phyloP scores from a whole-genome alignment of 2,113 vertebrate species.

The Gobius niger region DNA sequence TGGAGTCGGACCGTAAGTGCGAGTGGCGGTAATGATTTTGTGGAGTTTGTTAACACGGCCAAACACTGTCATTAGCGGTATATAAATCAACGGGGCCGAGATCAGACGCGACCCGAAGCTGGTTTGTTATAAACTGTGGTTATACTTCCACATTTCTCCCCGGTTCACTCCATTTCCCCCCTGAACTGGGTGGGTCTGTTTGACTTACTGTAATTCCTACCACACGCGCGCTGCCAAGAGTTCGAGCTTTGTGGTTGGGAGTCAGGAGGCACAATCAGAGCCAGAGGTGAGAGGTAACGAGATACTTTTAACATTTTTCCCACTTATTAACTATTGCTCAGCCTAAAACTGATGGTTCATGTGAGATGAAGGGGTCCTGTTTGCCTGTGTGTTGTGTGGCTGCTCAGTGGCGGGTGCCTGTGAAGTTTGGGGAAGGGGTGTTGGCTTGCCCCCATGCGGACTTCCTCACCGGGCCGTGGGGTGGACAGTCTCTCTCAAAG shows the following conservation, averaged over 20 bases:
- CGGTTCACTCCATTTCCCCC: slow-evolving; percentile 4
- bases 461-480: slow-evolving; percentile 68
- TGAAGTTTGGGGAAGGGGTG: slow-evolving; percentile 76
- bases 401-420: slow-evolving; percentile 59
- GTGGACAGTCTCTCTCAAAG: slow-evolving; percentile 73
- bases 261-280: slow-evolving; percentile 44
- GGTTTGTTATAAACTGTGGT: slow-evolving; percentile 28
- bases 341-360: neutral
- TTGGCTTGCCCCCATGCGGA: slow-evolving; percentile 72
- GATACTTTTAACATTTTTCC: too few species aligned
- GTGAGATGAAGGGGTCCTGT: neutral
- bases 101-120: slow-evolving; percentile 31
- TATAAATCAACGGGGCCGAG: slow-evolving; percentile 33
- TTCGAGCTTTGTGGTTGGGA: slow-evolving; percentile 49
- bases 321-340: neutral
- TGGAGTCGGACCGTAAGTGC: slow-evolving; percentile 11
- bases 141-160: slow-evolving; percentile 28
- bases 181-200: slow-evolving; percentile 25
- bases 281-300: slow-evolving; percentile 2
- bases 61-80: slow-evolving; percentile 33
- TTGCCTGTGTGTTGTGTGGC: slow-evolving; percentile 25
- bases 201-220: slow-evolving; percentile 46
- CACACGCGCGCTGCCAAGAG: slow-evolving; percentile 30
- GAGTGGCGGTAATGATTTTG: slow-evolving; percentile 20
- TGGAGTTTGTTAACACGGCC: slow-evolving; percentile 20